A percentile compares a stretch with the other conserved stretches of the same genome.
Evolutionary conservation across 1,140 invertebrate species (phyloP).

Genomic region (Drosophila burlai): DNA sequence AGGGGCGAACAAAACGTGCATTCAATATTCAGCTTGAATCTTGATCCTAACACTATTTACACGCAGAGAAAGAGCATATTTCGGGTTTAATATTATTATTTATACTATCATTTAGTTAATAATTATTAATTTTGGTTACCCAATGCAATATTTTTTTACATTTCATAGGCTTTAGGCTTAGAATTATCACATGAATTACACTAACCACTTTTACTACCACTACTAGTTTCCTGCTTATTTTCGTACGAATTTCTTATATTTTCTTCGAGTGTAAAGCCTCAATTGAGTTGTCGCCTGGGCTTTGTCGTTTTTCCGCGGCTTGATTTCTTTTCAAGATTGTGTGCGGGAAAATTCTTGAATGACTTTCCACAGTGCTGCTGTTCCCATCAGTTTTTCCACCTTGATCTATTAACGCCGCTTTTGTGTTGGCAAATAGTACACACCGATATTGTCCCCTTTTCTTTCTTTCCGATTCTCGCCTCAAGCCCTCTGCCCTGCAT

Average conservation of each 20-base stretch:
- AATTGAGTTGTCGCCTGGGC: constrained; percentile 60
- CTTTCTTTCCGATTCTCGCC: neutral
- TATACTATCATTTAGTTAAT: neutral
- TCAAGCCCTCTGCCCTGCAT: neutral
- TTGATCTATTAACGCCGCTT: constrained; percentile 22
- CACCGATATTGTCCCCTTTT: neutral
- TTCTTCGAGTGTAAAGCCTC: constrained; percentile 20
- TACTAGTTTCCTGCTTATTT: neutral
- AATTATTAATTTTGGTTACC: neutral
- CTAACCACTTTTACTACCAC: no score
- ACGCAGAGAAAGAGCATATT: neutral
- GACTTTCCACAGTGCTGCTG: constrained; percentile 19
- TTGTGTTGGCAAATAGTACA: constrained; percentile 33
- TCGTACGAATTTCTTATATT: neutral
- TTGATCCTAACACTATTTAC: constrained; percentile 16
- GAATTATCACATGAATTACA: neutral
- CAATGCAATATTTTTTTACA: neutral
- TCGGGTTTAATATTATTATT: neutral
- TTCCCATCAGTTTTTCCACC: constrained; percentile 10
- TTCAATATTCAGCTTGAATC: constrained; percentile 52
- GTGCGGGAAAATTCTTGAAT: constrained; percentile 37
- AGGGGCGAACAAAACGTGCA: constrained; percentile 49
- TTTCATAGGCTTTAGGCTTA: neutral
- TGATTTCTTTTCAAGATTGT: constrained; percentile 1
- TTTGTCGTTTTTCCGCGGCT: neutral